A percentile compares a stretch with the other conserved stretches of the same genome.
phyloP scores from a whole-genome alignment of 1,140 invertebrate species.

The Fopius arisanus region DNA sequence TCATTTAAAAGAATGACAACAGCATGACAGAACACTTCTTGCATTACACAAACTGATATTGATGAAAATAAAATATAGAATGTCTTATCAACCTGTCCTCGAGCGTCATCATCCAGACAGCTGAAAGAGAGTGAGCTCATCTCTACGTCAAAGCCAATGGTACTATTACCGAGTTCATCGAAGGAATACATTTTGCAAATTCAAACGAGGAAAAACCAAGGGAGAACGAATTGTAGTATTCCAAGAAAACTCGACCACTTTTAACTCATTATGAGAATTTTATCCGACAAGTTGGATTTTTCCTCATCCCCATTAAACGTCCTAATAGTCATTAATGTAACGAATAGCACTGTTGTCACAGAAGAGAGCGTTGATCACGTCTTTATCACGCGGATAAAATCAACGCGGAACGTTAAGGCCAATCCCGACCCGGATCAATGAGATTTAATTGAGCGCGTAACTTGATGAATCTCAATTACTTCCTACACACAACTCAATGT shows the following conservation, averaged over 20 bases:
- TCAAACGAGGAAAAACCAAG: not conserved
- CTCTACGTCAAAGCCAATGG: constrained; percentile 51
- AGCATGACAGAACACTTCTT: not conserved
- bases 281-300: not conserved
- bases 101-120: constrained; percentile 33
- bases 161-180: constrained; percentile 39
- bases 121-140: constrained; percentile 52
- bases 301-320: not conserved
- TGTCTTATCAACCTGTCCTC: constrained; percentile 48
- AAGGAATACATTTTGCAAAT: constrained; percentile 4
- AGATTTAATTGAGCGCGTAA: not conserved
- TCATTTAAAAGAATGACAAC: not conserved
- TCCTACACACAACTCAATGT: not conserved
- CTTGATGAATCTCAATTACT: constrained; percentile 5
- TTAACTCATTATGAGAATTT: not conserved
- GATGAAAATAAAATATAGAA: constrained; percentile 8
- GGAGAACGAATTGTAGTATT: not conserved
- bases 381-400: constrained; percentile 12
- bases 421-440: constrained; percentile 7
- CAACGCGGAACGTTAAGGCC: constrained; percentile 4
- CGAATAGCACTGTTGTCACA: not conserved
- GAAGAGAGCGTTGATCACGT: not conserved
- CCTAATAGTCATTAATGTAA: not conserved
- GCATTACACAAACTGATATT: not conserved
- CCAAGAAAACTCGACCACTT: not conserved